Conservation (phyloP, 2,888 invertebrate genomes). For the Leptinotarsa tumamoca region DNA sequence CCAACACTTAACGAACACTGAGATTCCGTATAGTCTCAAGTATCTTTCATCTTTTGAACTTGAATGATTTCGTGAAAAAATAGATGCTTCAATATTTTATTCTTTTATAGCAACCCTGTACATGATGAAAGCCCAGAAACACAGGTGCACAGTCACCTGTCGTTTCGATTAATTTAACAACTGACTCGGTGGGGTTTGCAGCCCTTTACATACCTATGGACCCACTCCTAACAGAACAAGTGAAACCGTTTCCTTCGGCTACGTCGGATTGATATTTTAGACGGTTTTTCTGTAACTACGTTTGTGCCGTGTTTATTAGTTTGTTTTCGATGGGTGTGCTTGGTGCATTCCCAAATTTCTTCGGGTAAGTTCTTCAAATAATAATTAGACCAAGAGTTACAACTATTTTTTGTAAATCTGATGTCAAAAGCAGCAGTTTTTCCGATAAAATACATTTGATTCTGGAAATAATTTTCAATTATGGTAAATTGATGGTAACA, state of each 20-base stretch:
- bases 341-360: not conserved
- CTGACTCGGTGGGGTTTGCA: not conserved
- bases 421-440: no score
- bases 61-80: no score
- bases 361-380: slow-evolving; percentile 1
- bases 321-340: slow-evolving; percentile 12
- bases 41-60: no score
- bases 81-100: no score
- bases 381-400: not conserved
- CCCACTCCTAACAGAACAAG: slow-evolving; percentile 2
- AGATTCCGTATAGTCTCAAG: no score
- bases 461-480: no score
- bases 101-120: no score
- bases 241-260: slow-evolving; percentile 8
- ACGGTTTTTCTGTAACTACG: not conserved
- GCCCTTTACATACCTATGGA: not conserved
- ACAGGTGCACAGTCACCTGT: slow-evolving; percentile 18
- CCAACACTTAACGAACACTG: no score
- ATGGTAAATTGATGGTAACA: no score
- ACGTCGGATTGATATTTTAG: not conserved
- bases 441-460: no score
- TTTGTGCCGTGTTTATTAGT: not conserved
- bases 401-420: not conserved
- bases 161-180: slow-evolving; percentile 12
- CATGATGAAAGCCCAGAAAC: not conserved